A percentile compares a stretch with the other conserved stretches of the same genome.
Conservation (phyloP, 2,797 vertebrate genomes). For the Dicrostonyx torquatus region DNA sequence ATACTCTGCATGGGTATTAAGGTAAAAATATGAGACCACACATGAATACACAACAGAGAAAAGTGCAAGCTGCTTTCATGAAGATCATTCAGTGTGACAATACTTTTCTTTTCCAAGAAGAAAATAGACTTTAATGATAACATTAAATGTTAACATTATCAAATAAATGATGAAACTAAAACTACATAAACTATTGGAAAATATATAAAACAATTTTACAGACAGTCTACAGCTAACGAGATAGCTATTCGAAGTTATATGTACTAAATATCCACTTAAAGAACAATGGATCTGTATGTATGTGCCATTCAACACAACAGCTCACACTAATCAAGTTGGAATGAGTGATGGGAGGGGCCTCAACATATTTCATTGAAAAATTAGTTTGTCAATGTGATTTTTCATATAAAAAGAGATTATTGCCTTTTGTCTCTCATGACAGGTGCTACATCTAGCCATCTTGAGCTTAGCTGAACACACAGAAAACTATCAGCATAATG, state of each 20-base stretch:
- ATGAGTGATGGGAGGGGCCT: too few relatives aligned
- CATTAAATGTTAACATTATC: background rate
- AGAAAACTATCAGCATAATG: constrained; percentile 22
- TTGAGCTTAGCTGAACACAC: constrained; percentile 25
- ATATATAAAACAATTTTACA: background rate
- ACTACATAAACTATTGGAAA: background rate
- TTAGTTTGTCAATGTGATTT: background rate
- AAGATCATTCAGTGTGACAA: background rate
- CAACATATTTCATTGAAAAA: background rate
- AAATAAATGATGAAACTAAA: background rate
- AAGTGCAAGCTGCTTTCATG: constrained; percentile 29
- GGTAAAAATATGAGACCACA: constrained; percentile 26
- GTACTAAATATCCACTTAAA: background rate
- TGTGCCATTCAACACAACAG: background rate
- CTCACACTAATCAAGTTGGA: too few relatives aligned
- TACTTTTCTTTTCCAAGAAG: background rate
- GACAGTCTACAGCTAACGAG: too few relatives aligned
- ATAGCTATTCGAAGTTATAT: background rate
- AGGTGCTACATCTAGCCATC: background rate
- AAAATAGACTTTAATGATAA: background rate
- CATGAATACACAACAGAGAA: constrained; percentile 3
- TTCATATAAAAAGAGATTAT: background rate
- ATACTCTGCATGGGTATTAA: background rate
- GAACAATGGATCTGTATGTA: too few relatives aligned
- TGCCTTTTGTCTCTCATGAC: constrained; percentile 20